Base-by-base conservation (phyloP, 2,797 vertebrate genomes). In the Babyrousa celebensis region DNA sequence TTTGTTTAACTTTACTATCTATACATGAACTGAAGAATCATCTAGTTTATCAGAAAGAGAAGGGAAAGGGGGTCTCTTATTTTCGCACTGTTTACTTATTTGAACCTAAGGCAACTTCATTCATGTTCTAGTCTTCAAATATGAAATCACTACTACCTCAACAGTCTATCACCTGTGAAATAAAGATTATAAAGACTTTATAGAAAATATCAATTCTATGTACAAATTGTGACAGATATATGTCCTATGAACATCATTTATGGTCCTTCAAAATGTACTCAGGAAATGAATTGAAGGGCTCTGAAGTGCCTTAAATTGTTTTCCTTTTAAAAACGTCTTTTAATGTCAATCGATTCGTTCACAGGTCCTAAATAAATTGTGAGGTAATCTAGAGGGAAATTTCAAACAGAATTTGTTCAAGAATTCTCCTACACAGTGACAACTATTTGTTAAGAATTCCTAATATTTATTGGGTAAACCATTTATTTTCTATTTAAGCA, bases 401-500 rank as follows among this genome's bases (percentile, higher is more conserved):
- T 79, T 72, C 79, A 12, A 87, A 77, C 6, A 84, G 54, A 88
- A 65, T 70, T 92, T 91, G 16, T 91, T 88, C 15, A 94, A 75
- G 54, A 95, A 83, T 85, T 89, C n/a, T 89, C 65, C 23, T 16
- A 74, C 36, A 52, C 0, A 6, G 75, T 54, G 21, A 77, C 6
- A 11, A n/a, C 58, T 62, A 71, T 54, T 75, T 84, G 48, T 62
- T 90, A 68, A 60, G 36, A 93, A 91, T 18, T 68, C 71, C 17
- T 89, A 74, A 90, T 29, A 83, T 52, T 86, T 32, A 40, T 29
- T 82, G 52, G 15, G 18, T 11, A 89, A 82, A 83, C 15, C 15
- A 58, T 43, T 85, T 93, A 43, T 20, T 83, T 95, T 77, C 92
- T 94, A 78, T 87, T 89, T 95, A 48, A 86, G 14, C 12, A 54